phyloP scores from a whole-genome alignment of 2,888 invertebrate genomes.

The Microctonus hyperodae region DNA sequence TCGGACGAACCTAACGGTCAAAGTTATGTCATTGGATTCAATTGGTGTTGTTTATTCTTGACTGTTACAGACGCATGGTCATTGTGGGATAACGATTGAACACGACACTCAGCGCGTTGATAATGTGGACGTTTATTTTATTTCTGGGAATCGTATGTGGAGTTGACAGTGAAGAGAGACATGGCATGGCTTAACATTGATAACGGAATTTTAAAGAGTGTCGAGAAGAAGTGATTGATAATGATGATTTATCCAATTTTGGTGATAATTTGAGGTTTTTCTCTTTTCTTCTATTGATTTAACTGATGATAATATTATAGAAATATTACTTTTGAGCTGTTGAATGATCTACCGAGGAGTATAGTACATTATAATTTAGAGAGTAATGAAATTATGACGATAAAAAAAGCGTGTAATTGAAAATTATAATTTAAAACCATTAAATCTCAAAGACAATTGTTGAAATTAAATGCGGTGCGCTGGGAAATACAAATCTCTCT shows the following conservation, averaged over 20 bases:
- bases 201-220: slow-evolving; percentile 35
- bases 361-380: slow-evolving; percentile 41
- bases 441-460: slow-evolving; percentile 59
- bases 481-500: slow-evolving; percentile 54
- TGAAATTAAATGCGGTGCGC: slow-evolving; percentile 57
- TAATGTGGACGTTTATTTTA: slow-evolving; percentile 16
- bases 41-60: slow-evolving; percentile 8
- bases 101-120: not conserved
- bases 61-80: slow-evolving; percentile 22
- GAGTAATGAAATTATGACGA: slow-evolving; percentile 40
- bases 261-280: slow-evolving; percentile 46
- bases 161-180: not conserved
- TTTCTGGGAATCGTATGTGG: slow-evolving; percentile 16
- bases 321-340: slow-evolving; percentile 45
- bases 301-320: slow-evolving; percentile 43
- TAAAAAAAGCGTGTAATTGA: slow-evolving; percentile 45
- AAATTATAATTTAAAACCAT: slow-evolving; percentile 51
- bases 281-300: slow-evolving; percentile 48
- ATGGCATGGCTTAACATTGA: slow-evolving; percentile 36
- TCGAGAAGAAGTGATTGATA: slow-evolving; percentile 20
- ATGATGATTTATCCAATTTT: slow-evolving; percentile 41
- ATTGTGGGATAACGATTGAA: slow-evolving; percentile 6
- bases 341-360: slow-evolving; percentile 48
- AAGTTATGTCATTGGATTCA: slow-evolving; percentile 18
- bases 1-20: slow-evolving; percentile 18